A percentile compares a stretch with the other conserved stretches of the same genome.
phyloP scores from a whole-genome alignment of 2,113 vertebrate species.

The Stigmatopora nigra region DNA sequence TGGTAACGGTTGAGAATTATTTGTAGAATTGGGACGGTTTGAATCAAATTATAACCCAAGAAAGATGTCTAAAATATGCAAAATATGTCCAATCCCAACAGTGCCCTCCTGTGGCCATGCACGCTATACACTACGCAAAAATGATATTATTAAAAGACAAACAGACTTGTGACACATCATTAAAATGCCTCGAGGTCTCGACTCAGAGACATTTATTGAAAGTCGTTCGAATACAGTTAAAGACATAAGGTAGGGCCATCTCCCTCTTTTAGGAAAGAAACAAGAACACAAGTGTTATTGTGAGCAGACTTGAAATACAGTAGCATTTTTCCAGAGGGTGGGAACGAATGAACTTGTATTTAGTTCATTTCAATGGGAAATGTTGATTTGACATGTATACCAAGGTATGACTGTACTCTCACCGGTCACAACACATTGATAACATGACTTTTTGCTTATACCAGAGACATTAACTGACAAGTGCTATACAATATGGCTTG shows the following conservation, averaged over 20 bases:
- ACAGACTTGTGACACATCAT: not conserved
- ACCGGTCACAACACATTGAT: not conserved
- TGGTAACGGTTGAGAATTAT: not conserved
- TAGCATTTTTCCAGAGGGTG: too few species aligned
- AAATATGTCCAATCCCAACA: not conserved
- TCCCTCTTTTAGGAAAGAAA: not conserved
- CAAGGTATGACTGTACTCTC: not conserved
- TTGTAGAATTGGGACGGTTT: not conserved
- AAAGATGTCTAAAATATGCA: not conserved
- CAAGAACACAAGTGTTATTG: not conserved
- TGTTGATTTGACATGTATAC: not conserved
- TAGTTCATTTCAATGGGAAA: too few species aligned
- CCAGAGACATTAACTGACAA: slow-evolving; percentile 6
- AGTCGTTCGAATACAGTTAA: not conserved
- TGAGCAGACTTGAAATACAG: not conserved
- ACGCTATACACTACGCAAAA: not conserved
- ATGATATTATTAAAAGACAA: too few species aligned
- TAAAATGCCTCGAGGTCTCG: not conserved
- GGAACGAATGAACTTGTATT: too few species aligned
- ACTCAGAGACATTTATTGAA: not conserved
- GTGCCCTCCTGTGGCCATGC: not conserved
- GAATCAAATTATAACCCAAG: not conserved
- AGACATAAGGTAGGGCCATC: not conserved
- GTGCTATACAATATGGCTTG: slow-evolving; percentile 15
- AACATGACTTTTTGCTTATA: not conserved